Conservation (phyloP, 1,140 invertebrate genomes). For the Aphelenchoides avenae region DNA sequence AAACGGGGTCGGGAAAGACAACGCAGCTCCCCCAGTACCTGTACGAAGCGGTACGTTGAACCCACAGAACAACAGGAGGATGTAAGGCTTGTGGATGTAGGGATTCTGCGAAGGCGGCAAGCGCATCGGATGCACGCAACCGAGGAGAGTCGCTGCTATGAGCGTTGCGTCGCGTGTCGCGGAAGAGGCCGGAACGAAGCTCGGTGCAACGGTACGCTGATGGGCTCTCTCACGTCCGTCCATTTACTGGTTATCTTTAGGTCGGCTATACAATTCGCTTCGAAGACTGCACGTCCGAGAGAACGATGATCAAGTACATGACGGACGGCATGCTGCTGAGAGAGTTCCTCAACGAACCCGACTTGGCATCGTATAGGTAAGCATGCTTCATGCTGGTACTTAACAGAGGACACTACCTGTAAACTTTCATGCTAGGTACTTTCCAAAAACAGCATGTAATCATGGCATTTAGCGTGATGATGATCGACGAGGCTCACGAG, state of each 20-base stretch:
- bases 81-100: conserved; percentile 53
- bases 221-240: conserved; percentile 35
- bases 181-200: conserved; percentile 70
- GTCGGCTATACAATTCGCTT: conserved; percentile 76
- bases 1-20: conserved; percentile 75
- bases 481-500: conserved; percentile 99
- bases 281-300: conserved; percentile 75
- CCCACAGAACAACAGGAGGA: conserved; percentile 8
- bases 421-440: neutral
- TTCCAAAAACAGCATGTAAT: no score
- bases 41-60: conserved; percentile 75
- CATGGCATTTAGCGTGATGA: conserved; percentile 91
- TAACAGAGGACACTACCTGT: no score
- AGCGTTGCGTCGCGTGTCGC: conserved; percentile 72
- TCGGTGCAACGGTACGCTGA: conserved; percentile 64
- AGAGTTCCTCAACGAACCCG: conserved; percentile 95
- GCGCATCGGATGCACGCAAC: conserved; percentile 75
- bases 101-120: conserved; percentile 69
- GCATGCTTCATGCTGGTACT: neutral
- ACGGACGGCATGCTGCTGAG: conserved; percentile 95
- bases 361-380: no score
- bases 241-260: no score
- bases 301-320: conserved; percentile 90
- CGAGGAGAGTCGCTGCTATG: conserved; percentile 75
- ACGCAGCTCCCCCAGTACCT: conserved; percentile 98